Conservation (phyloP, 2,113 vertebrate genomes). For the Candoia aspera region DNA sequence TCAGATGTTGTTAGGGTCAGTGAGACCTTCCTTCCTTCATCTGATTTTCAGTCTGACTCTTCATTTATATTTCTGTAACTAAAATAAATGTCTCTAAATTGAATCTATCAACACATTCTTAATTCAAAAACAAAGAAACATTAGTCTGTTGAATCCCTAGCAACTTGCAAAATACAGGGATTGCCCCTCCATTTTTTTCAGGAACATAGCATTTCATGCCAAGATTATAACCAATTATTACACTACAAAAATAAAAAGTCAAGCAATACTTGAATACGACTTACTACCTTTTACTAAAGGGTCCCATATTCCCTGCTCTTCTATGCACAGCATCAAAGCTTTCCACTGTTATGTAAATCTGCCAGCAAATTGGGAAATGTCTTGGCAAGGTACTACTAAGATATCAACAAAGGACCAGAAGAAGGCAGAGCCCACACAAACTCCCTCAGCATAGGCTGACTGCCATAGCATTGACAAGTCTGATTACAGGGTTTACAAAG, state of each 20-base stretch:
- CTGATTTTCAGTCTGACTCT: neutral
- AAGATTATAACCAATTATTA: slow-evolving; percentile 46
- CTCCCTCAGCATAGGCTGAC: neutral
- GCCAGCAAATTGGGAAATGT: slow-evolving; percentile 53
- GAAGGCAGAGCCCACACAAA: slow-evolving; percentile 15
- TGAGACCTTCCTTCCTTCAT: neutral
- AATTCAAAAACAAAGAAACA: neutral
- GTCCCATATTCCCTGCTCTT: slow-evolving; percentile 48
- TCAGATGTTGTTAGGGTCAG: neutral
- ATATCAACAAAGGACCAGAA: slow-evolving; percentile 62
- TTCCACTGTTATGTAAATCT: slow-evolving; percentile 62
- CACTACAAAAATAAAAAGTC: slow-evolving; percentile 28
- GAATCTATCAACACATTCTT: neutral
- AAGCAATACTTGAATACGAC: slow-evolving; percentile 51
- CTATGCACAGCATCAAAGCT: slow-evolving; percentile 40
- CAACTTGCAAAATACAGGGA: neutral
- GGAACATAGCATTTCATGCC: slow-evolving; percentile 21
- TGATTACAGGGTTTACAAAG: slow-evolving; percentile 16
- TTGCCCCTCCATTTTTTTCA: neutral
- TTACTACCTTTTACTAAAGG: slow-evolving; percentile 57
- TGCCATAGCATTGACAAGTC: slow-evolving; percentile 19
- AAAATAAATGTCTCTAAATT: neutral
- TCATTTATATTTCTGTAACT: neutral
- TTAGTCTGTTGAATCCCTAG: neutral
- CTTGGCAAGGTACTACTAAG: slow-evolving; percentile 53